Base-by-base conservation (phyloP, 2,888 invertebrate species). In the Lamellibrachia columna region DNA sequence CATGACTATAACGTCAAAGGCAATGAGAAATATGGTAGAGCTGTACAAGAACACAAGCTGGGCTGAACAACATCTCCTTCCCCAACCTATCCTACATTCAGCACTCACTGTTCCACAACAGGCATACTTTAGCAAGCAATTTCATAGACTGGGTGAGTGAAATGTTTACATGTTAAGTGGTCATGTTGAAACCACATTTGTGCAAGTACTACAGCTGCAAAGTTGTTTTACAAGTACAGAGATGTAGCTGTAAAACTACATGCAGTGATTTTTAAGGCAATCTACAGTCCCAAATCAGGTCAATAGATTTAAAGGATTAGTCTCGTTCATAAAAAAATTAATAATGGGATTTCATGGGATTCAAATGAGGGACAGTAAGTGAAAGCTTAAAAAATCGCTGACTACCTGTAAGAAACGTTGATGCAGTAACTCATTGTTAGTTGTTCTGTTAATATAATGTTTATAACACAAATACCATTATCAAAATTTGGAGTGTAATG, bases 1-100 rank as follows among this genome's bases (percentile, higher is more conserved):
- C n/a, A 93, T 96, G 93, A 95, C 96, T 28, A 96, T 96, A 22
- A 94, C 95, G 91, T 96, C 96, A n/a, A 96, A 96, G 93, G 93
- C 94, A 7, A 95, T 96, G 95, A 94, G 96, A 91, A 96, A 96
- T 93, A 91, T 95, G 52, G 94, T 96, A 22, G 96, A 96, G 94
- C 95, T 95, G 8, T 96, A 95, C 94, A 94, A 95, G 92, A 95
- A 95, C n/a, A 94, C 95, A 0, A 94, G 94, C 52, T 95, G 95
- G 55, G 93, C 94, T 6, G 94, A 95, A 60, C 94, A 94, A 90
- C 95, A 95, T 55, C 91, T 95, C 75, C 92, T 95, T n/a, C 94
- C 94, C 28, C 93, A 94, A 90, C 93, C 94, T 15, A 92, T 94
- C 92, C 93, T 94, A 90, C 95, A 95, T 92, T 93, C 94, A 52